These are phyloP conservation scores for Hyperoplus immaculatus DNA, from an alignment of 2,797 vertebrate genomes.

Conservation along the genomic window DNA sequence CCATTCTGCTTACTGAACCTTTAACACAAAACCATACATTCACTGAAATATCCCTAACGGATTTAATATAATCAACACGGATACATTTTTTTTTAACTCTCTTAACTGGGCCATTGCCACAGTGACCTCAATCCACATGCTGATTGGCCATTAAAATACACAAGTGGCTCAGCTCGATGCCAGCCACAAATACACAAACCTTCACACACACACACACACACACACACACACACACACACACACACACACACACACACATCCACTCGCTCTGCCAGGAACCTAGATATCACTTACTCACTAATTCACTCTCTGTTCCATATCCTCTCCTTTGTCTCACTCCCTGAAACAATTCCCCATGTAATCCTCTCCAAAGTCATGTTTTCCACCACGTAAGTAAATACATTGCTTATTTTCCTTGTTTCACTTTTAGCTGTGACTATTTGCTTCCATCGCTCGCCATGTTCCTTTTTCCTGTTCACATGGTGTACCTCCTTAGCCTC, in stretches of 20 bases:
- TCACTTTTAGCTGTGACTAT: constrained; percentile 14
- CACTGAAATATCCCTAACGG: constrained; percentile 14
- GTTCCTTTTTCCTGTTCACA: constrained; percentile 11
- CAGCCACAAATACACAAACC: constrained; percentile 59
- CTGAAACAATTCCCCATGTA: constrained; percentile 16
- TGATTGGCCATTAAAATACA: constrained; percentile 74
- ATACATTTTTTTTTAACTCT: constrained; percentile 16
- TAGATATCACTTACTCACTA: constrained; percentile 58
- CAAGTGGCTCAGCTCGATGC: constrained; percentile 63
- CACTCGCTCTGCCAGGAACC: constrained; percentile 58
- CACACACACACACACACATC: constrained; percentile 31
- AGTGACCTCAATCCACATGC: constrained; percentile 74
- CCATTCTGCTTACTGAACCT: no score
- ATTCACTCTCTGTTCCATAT: constrained; percentile 51
- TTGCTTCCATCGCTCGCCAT: constrained; percentile 9
- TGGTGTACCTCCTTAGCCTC: not conserved
- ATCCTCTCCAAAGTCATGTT: constrained; percentile 9
- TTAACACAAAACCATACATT: constrained; percentile 39
- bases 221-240: constrained; percentile 55
- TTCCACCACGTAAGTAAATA: not conserved
- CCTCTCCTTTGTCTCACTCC: constrained; percentile 27
- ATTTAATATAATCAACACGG: not conserved
- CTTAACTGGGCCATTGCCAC: constrained; percentile 62
- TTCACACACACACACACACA: constrained; percentile 34
- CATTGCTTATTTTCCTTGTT: constrained; percentile 3